phyloP scores from a whole-genome alignment of 2,797 vertebrate species.

The Thalassophryne amazonica region DNA sequence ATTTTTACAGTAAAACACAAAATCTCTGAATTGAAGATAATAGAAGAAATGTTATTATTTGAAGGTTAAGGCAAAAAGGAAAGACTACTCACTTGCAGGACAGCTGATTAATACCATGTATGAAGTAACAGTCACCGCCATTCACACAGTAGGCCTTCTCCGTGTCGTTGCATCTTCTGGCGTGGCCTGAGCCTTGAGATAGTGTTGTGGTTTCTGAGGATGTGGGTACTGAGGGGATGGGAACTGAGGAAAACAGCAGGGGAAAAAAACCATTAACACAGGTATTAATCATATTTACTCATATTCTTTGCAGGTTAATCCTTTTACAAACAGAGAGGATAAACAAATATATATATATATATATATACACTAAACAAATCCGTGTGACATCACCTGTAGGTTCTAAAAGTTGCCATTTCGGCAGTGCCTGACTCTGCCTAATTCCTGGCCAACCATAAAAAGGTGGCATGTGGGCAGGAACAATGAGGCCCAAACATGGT shows the following conservation, averaged over 20 bases:
- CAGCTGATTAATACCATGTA: constrained; percentile 94
- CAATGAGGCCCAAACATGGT: no score
- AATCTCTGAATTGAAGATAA: neutral
- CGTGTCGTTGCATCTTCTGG: constrained; percentile 94
- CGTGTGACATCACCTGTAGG: no score
- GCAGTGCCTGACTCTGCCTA: no score
- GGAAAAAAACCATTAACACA: neutral
- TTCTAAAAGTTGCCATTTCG: no score
- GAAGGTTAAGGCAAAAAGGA: neutral
- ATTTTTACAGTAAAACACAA: neutral
- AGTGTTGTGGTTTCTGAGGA: constrained; percentile 87
- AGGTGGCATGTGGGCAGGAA: no score
- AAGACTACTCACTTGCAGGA: constrained; percentile 89
- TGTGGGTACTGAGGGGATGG: no score
- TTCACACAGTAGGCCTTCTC: constrained; percentile 96
- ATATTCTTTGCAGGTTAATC: no score
- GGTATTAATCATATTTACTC: neutral
- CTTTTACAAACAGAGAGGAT: no score
- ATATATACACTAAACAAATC: no score
- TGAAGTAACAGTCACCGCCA: constrained; percentile 96
- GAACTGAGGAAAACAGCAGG: neutral
- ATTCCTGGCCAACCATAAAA: no score
- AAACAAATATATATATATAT: no score
- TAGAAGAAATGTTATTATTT: neutral
- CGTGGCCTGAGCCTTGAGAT: constrained; percentile 91